phyloP scores from a whole-genome alignment of 1,140 invertebrate species.

The Aphaenogaster rudis region DNA sequence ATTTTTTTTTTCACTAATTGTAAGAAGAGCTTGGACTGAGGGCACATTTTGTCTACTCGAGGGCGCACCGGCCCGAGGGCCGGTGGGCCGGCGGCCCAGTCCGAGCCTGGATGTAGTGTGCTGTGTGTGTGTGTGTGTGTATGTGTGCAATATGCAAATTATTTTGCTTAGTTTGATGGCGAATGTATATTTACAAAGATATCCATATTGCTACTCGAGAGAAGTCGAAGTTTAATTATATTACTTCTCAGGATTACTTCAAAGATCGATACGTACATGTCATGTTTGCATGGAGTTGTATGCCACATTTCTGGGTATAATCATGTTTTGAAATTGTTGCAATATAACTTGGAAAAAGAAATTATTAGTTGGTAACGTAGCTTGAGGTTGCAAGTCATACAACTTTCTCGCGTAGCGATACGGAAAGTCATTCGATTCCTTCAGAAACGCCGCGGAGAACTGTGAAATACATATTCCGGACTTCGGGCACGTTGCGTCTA shows the following conservation, averaged over 20 bases:
- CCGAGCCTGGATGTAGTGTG: no score
- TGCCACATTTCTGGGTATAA: slow-evolving; percentile 12
- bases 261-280: slow-evolving; percentile 34
- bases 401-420: slow-evolving; percentile 22
- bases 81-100: no score
- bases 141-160: neutral
- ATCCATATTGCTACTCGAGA: slow-evolving; percentile 3
- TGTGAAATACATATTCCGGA: neutral
- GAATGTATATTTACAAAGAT: slow-evolving; percentile 17
- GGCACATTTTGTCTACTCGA: no score
- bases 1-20: no score
- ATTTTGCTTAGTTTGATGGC: neutral
- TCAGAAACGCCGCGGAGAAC: slow-evolving; percentile 6
- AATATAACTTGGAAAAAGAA: slow-evolving; percentile 61
- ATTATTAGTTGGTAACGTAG: slow-evolving; percentile 35
- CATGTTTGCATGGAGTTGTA: slow-evolving; percentile 28
- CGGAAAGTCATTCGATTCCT: slow-evolving; percentile 2
- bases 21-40: no score
- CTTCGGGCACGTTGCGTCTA: neutral
- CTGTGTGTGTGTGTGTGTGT: no score
- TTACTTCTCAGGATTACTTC: slow-evolving; percentile 6
- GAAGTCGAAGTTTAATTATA: slow-evolving; percentile 53
- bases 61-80: no score
- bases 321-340: slow-evolving; percentile 45
- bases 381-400: slow-evolving; percentile 1